Evolutionary conservation across 2,888 invertebrate species (phyloP).

Genomic region (Agrenia bidenticulata): DNA sequence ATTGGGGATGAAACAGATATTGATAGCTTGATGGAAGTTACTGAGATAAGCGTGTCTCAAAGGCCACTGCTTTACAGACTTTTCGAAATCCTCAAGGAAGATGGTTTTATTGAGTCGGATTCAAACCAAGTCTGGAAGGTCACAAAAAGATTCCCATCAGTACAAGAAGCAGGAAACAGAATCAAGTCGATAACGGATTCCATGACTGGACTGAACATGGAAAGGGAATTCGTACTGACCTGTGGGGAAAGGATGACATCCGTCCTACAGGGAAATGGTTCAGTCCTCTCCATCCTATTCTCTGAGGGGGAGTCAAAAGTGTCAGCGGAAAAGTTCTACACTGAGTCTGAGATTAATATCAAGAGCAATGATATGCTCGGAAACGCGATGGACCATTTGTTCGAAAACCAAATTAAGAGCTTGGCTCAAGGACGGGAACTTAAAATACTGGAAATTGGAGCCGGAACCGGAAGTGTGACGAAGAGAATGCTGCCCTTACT

Average conservation of each 20-base stretch:
- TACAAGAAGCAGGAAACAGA: neutral
- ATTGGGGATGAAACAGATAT: too few species aligned
- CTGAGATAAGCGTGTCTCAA: neutral
- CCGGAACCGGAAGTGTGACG: conserved; percentile 6
- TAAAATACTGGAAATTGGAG: conserved; percentile 20
- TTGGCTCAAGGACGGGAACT: neutral
- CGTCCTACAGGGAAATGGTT: neutral
- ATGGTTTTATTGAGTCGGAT: too few species aligned
- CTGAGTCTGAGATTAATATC: conserved; percentile 14
- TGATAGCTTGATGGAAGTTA: neutral
- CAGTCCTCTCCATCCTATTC: neutral
- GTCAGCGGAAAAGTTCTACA: neutral
- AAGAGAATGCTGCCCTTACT: neutral
- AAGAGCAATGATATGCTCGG: neutral
- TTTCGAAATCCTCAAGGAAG: neutral
- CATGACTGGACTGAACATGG: too few species aligned
- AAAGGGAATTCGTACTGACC: too few species aligned
- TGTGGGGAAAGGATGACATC: neutral
- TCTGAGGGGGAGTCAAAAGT: neutral
- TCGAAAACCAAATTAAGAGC: conserved; percentile 2
- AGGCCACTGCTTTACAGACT: neutral
- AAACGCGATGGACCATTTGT: too few species aligned
- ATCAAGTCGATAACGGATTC: neutral
- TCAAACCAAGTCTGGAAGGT: too few species aligned
- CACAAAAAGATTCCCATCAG: neutral